Percentiles rank a stretch among this genome's conserved stretches.
phyloP scores from a whole-genome alignment of 2,888 invertebrate species.

The Chironomus tentans region DNA sequence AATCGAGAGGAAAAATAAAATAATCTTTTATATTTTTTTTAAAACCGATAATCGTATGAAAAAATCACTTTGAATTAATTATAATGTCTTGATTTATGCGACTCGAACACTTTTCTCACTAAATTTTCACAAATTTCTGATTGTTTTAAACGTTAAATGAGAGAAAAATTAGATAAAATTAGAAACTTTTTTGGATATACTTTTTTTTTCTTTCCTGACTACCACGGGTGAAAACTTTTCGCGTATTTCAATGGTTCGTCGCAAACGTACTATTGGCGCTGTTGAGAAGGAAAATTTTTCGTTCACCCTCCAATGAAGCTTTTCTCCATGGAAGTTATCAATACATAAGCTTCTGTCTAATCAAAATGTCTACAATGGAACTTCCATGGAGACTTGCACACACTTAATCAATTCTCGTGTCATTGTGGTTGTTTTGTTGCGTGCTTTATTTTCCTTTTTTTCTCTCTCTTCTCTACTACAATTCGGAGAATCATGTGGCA shows the following conservation, averaged over 20 bases:
- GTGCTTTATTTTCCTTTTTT: background rate
- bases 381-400: background rate
- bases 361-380: background rate
- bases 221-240: constrained; percentile 15
- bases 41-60: background rate
- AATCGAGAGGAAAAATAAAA: no score
- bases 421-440: background rate
- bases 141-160: constrained; percentile 19
- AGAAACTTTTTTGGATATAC: constrained; percentile 12
- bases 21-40: no score
- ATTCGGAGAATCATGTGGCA: background rate
- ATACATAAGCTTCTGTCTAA: background rate
- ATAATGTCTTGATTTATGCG: background rate
- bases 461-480: no score
- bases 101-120: constrained; percentile 1
- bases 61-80: no score
- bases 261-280: constrained; percentile 16
- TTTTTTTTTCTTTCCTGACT: background rate
- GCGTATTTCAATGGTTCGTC: constrained; percentile 21
- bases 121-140: background rate
- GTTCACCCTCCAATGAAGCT: constrained; percentile 5
- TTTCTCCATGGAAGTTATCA: constrained; percentile 19
- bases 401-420: background rate
- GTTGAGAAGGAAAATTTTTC: background rate
- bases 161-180: constrained; percentile 16